Conservation (phyloP, 2,113 vertebrate genomes). For the Eretmochelys imbricata region DNA sequence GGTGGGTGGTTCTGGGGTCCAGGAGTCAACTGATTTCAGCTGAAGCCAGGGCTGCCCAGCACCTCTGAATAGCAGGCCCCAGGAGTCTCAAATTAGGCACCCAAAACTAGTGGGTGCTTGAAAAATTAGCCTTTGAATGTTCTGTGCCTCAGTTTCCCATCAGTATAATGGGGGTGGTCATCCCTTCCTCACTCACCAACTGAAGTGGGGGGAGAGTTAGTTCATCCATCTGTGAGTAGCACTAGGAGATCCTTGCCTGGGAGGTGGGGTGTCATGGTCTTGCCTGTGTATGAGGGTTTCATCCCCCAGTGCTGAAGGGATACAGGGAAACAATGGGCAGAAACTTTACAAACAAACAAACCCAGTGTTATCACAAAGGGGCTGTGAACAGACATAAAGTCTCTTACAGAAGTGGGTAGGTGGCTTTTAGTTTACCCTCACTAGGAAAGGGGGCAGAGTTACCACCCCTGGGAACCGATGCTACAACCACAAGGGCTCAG, state of each 20-base stretch:
- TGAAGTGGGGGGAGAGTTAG: background rate
- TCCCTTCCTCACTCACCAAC: background rate
- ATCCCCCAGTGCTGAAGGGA: background rate
- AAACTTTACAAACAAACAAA: background rate
- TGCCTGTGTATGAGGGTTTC: background rate
- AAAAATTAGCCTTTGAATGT: background rate
- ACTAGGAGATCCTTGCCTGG: background rate
- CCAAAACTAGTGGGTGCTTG: background rate
- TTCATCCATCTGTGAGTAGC: background rate
- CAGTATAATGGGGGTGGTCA: background rate
- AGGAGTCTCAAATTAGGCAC: background rate
- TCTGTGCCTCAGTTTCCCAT: background rate
- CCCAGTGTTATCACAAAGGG: background rate
- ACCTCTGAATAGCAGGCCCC: background rate
- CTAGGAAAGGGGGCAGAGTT: background rate
- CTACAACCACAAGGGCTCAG: background rate
- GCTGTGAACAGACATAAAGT: background rate
- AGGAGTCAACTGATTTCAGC: background rate
- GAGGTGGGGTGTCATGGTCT: background rate
- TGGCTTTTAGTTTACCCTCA: too few relatives aligned
- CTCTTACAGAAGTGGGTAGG: background rate
- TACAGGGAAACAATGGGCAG: background rate
- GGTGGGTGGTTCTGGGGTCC: background rate
- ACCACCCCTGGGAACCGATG: background rate
- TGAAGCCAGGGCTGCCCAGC: background rate